phyloP scores from a whole-genome alignment of 1,140 invertebrate species.

The Zaprionus camerounensis region DNA sequence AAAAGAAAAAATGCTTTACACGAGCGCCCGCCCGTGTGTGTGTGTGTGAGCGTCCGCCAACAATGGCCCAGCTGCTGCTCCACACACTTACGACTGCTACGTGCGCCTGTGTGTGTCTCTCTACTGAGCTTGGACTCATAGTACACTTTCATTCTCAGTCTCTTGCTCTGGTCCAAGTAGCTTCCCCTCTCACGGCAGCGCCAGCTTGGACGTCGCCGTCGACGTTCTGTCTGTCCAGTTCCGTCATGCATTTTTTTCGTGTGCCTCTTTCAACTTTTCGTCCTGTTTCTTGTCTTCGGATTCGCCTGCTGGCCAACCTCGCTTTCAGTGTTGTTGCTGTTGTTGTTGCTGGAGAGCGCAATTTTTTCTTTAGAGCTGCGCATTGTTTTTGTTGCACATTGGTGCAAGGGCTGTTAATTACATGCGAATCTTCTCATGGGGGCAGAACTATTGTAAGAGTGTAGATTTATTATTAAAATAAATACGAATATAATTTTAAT shows the following conservation, averaged over 20 bases:
- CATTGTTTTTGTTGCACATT: slow-evolving; percentile 79
- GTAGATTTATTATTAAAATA: neutral
- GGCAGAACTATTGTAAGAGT: neutral
- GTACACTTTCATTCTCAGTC: slow-evolving; percentile 78
- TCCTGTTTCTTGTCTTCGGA: slow-evolving; percentile 79
- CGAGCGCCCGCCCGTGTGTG: slow-evolving; percentile 15
- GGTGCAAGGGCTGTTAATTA: slow-evolving; percentile 1
- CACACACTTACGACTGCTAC: slow-evolving; percentile 37
- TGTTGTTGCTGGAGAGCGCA: slow-evolving; percentile 59
- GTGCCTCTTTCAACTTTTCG: slow-evolving; percentile 67
- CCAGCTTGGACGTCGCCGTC: slow-evolving; percentile 30
- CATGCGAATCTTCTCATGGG: neutral
- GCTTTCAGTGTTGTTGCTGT: slow-evolving; percentile 26
- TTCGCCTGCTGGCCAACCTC: slow-evolving; percentile 63
- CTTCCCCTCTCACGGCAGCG: slow-evolving; percentile 7
- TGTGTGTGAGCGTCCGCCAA: slow-evolving; percentile 60
- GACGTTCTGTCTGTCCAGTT: slow-evolving; percentile 75
- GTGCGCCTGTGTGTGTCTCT: slow-evolving; percentile 5
- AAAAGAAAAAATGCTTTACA: slow-evolving; percentile 65
- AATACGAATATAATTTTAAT: no score
- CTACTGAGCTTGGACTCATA: slow-evolving; percentile 43
- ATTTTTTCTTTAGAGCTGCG: slow-evolving; percentile 60
- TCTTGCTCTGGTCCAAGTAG: slow-evolving; percentile 55
- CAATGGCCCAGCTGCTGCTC: slow-evolving; percentile 65
- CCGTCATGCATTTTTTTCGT: slow-evolving; percentile 68